Evolutionary conservation across 2,113 vertebrate species (phyloP), one percentile per base, ranked within the genome.

Genomic region (Pachycephala philippinensis): DNA sequence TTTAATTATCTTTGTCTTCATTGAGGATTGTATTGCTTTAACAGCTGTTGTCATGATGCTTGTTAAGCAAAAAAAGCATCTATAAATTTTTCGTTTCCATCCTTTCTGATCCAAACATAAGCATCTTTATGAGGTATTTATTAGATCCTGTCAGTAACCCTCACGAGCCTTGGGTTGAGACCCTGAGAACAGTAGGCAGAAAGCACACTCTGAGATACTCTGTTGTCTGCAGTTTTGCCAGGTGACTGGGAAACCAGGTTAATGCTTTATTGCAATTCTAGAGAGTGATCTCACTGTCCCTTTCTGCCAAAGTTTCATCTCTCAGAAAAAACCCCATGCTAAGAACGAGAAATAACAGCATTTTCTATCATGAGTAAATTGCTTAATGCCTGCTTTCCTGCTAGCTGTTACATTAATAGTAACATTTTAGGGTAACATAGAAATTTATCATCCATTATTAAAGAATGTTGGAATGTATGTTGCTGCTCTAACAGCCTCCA

Each of bases 261-360:
- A 44, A 20, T 49, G 24, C 33, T 70, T 74, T 52, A 8, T 33
- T 66, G 33, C 19, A 42, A 1, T 70, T 88, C 71, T 68, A 0
- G 15, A 39, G 31, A 20, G 30, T 45, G 23, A 56, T 59, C 39
- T 69, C 8, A 45, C 7, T 9, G 3, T 47, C 21, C 7, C 10
- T 49, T 60, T 71, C 11, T 78, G 21, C 65, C n/a, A 45, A 69
- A 87, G 27, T 35, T 26, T 68, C 3, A 31, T 92, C 17, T 37
- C 65, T 72, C 18, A 42, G 39, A 37, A 18, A 42, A 39, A 10
- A 4, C 0, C 0, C 20, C 5, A 37, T 10, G 2, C 27, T 50
- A 72, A 91, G 37, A 76, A 23, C n/a, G 90, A 68, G 31, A 95
- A 91, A 88, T 39, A 69, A 47, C 40, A 54, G 6, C 6, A 9